Evolutionary conservation across 2,888 invertebrate species (phyloP), one percentile per base, ranked within the genome.

Genomic region (Sphaeridia pumilis): DNA sequence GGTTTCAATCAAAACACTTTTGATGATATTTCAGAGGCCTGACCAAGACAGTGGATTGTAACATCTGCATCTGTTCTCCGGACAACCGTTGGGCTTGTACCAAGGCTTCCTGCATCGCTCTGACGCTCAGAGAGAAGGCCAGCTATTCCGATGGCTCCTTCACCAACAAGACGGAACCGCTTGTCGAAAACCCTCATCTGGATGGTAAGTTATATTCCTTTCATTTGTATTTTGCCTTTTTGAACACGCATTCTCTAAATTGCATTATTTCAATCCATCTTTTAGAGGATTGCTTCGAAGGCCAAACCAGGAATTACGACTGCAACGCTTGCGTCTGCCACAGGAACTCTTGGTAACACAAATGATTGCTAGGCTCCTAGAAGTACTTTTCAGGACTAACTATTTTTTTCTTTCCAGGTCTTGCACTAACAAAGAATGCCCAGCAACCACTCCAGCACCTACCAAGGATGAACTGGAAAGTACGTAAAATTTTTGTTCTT

Each of bases 261-360:
- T 10, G 14, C 31, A 10, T 20, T 31, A 44, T 21, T 31, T 49
- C 12, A 17, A 42, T 20, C 12, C 7, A 42, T 42, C 43, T 55
- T 50, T 14, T 27, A 63, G 64, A 64, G 44, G 64, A 64, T 42
- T 64, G 64, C 28, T 34, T 55, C 43, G 64, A 59, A 54, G 59
- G 59, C 20, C 57, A 59, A 24, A 57, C 60, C 10, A 57, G 57
- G 34, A 50, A 49, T 31, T 28, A 54, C 26, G 57, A 54, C 14
- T 64, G 64, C 35, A 64, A 64, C 49, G 60, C 57, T 53, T 64
- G 64, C 47, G 57, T 64, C 12, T 64, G 64, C 35, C 59, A 59
- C 41, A 46, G 48, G 45, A 61, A 64, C 42, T 64, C 64, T n/a
- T 62, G 64, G 52, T 52, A 20, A 42, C 25, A 31, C 7, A 17